These are phyloP conservation scores for Hyles euphorbiae DNA, from an alignment of 1,140 invertebrate species.

Conservation along the genomic window DNA sequence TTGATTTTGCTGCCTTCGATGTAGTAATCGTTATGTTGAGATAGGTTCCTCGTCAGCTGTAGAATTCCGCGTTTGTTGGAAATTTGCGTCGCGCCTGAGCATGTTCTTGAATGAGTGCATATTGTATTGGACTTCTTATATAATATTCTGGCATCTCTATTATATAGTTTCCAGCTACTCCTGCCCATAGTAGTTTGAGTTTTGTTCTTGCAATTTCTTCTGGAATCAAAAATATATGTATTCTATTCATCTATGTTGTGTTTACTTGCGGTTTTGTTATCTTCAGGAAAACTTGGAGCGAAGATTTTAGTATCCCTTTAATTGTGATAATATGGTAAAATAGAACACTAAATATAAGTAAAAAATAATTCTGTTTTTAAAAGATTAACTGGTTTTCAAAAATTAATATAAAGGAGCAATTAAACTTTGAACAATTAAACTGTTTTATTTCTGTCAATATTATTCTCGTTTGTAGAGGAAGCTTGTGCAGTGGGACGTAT, in stretches of 20 bases:
- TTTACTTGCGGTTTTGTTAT: neutral
- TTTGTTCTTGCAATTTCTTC: constrained; percentile 21
- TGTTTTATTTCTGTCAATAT: too few species aligned
- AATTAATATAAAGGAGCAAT: too few species aligned
- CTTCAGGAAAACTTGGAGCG: too few species aligned
- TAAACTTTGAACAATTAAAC: too few species aligned
- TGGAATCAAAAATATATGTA: constrained; percentile 46
- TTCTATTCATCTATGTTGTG: constrained; percentile 32
- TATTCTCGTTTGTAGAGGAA: too few species aligned
- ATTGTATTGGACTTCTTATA: constrained; percentile 48
- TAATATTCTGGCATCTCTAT: constrained; percentile 30
- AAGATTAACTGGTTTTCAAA: too few species aligned
- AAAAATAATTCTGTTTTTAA: too few species aligned
- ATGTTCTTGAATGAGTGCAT: constrained; percentile 38
- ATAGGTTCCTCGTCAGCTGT: constrained; percentile 32
- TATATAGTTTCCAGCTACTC: constrained; percentile 10
- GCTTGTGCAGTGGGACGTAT: too few species aligned
- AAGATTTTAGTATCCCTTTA: too few species aligned
- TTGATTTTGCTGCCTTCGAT: constrained; percentile 34
- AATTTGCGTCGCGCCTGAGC: constrained; percentile 35
- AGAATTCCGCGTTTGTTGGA: constrained; percentile 33
- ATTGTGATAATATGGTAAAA: too few species aligned
- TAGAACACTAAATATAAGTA: too few species aligned
- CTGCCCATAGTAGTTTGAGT: constrained; percentile 2
- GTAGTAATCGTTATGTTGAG: constrained; percentile 24